Base-by-base conservation (phyloP, 2,113 vertebrate species). In the Pseudorectes ferrugineus region DNA sequence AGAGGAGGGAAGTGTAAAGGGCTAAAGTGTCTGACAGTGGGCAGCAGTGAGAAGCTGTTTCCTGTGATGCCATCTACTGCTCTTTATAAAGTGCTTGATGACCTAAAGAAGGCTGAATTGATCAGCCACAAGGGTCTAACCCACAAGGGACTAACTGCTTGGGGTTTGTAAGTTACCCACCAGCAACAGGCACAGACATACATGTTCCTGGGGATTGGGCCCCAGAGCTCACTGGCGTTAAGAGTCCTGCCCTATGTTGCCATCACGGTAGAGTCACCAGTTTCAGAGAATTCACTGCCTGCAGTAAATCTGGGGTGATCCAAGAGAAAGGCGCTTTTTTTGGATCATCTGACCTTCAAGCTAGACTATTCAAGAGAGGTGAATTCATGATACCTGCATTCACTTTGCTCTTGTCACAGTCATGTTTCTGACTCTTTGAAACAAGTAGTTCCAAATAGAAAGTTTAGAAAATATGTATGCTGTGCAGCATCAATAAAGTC, bases 251-350 rank as follows among this genome's bases (percentile, higher is more conserved):
- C 9, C 46, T 61, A 45, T 0, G 0, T 14, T 49, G 13, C 61
- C 3, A 3, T 79, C 25, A 43, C 0, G 0, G 22, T 49, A 33
- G 23, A 76, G 11, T 55, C 58, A 76, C 20, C 36, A 18, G 0
- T 58, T 89, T 42, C 0, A 4, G 54, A 33, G 71, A 33, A 38
- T 49, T 70, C 25, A 36, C 15, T 76, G 25, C 38, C 72, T 73
- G 38, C 33, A 20, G 72, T 65, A 79, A 51, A 65, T 85, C 31
- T 38, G 49, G 18, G 14, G 14, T 65, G 36, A 33, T 40, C 29
- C 0, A 0, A 88, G 46, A 29, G 17, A 84, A 78, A 29, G 26
- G 18, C 23, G 25, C 2, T 42, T 70, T 77, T 25, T 93, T 73
- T 48, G 48, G 18, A 45, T 84, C 15, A 35, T 49, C 59, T 76